Base-by-base conservation (phyloP, 2,113 vertebrate species). In the Tachysurus vachellii region DNA sequence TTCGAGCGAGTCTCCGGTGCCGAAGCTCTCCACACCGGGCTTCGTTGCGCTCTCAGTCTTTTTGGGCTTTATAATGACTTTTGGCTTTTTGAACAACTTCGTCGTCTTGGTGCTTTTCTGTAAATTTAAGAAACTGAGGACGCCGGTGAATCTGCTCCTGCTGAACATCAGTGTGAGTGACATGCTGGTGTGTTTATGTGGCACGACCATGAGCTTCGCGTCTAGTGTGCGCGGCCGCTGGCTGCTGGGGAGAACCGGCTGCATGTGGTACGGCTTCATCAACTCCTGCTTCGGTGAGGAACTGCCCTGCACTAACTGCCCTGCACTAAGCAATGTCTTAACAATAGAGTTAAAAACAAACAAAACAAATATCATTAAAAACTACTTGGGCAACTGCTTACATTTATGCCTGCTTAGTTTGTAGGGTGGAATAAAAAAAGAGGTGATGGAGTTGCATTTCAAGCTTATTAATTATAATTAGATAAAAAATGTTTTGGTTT, bases 181-280 rank as follows among this genome's bases (percentile, higher is more conserved):
- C 93, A 97, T 97, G 97, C 75, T 97, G 83, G 97, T 97, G 90
- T 98, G 97, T 80, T 1, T 97, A 87, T 97, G 96, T 0, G 97
- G 97, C 50, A 97, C 97, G 9, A 96, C 95, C 0, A 94, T 97
- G 81, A 97, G 97, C 13, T 98, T 98, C 89, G 95, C 95, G 31
- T 96, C 96, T 89, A 97, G 95, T 66, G 91, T 97, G 36, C 94
- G 89, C 0, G 96, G 97, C 10, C 93, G 80, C 80, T 97, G 97
- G 97, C 94, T 98, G 62, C 95, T 96, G 89, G 96, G 97, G 26
- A 91, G 93, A 57, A 93, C 93, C 80, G 95, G 96, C 21, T 97
- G 97, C 87, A 95, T 92, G 89, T 97, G 96, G 97, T 97, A 98
- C 85, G 97, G 97, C 84, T 97, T 97, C 94, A 96, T 96, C 95